phyloP scores from a whole-genome alignment of 2,113 vertebrate genomes.

The Ranitomeya variabilis region DNA sequence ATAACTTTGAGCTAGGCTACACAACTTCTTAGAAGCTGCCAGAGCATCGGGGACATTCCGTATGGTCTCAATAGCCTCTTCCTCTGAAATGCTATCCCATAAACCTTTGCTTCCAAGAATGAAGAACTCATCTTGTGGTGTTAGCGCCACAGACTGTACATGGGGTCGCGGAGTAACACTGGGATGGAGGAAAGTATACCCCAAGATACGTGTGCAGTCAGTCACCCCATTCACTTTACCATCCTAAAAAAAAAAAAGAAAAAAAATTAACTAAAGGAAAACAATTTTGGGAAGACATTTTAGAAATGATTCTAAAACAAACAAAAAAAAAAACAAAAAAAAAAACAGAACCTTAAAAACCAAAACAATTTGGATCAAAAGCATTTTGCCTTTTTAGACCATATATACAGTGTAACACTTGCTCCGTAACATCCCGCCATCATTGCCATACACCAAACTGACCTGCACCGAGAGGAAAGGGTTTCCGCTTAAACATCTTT shows the following conservation, averaged over 20 bases:
- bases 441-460: too few species aligned
- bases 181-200: slow-evolving; percentile 96
- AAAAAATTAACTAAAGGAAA: background rate
- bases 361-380: background rate
- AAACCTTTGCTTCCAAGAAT: slow-evolving; percentile 93
- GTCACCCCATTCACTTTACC: slow-evolving; percentile 98
- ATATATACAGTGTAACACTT: background rate
- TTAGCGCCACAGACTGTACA: slow-evolving; percentile 89
- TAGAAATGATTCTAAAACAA: too few species aligned
- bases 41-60: slow-evolving; percentile 89
- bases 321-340: too few species aligned
- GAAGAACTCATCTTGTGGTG: slow-evolving; percentile 93
- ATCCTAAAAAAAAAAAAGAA: slow-evolving; percentile 73
- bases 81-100: slow-evolving; percentile 86
- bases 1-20: slow-evolving; percentile 93
- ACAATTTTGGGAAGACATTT: background rate
- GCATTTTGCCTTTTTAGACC: background rate
- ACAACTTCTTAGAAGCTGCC: slow-evolving; percentile 94
- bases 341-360: background rate
- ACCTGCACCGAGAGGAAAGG: too few species aligned
- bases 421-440: too few species aligned
- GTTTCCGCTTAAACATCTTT: background rate
- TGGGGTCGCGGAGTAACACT: slow-evolving; percentile 91
- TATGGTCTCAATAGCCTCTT: slow-evolving; percentile 88
- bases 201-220: slow-evolving; percentile 93